phyloP scores from a whole-genome alignment of 2,888 invertebrate genomes.

The Drosophila recens region DNA sequence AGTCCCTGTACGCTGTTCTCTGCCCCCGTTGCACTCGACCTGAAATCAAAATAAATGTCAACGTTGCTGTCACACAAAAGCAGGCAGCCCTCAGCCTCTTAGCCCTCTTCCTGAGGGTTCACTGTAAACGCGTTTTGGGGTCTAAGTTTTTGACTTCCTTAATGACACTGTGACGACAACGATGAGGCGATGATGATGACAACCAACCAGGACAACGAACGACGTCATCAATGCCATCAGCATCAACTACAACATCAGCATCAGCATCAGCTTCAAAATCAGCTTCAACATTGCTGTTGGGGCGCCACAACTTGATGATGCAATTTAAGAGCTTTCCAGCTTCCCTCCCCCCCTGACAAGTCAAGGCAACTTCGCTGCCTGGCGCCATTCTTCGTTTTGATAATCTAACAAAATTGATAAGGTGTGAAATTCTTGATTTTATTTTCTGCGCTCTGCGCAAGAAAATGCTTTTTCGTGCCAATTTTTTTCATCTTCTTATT shows the following conservation, averaged over 20 bases:
- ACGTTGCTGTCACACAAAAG: constrained; percentile 73
- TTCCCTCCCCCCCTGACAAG: not conserved
- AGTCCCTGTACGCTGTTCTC: constrained; percentile 3
- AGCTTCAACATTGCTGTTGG: constrained; percentile 13
- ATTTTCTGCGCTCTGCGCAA: constrained; percentile 71
- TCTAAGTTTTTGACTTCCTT: constrained; percentile 80
- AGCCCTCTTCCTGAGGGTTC: constrained; percentile 13
- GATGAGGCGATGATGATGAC: constrained; percentile 55
- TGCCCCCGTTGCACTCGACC: constrained; percentile 68
- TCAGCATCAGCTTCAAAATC: constrained; percentile 42
- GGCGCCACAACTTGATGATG: constrained; percentile 55
- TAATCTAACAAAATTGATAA: constrained; percentile 82
- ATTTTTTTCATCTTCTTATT: constrained; percentile 26
- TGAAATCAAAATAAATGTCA: constrained; percentile 81
- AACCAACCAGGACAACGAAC: constrained; percentile 42
- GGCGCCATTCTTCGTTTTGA: constrained; percentile 55
- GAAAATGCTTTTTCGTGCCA: constrained; percentile 69
- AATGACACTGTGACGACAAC: constrained; percentile 71
- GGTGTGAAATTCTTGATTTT: constrained; percentile 81
- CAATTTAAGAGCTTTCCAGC: constrained; percentile 27
- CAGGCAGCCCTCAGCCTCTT: constrained; percentile 14
- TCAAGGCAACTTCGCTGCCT: constrained; percentile 15
- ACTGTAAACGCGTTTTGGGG: constrained; percentile 52
- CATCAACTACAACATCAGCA: constrained; percentile 36
- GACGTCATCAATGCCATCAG: constrained; percentile 64